Conservation (phyloP, 2,888 invertebrate species). For the Carterocephalus palaemon region DNA sequence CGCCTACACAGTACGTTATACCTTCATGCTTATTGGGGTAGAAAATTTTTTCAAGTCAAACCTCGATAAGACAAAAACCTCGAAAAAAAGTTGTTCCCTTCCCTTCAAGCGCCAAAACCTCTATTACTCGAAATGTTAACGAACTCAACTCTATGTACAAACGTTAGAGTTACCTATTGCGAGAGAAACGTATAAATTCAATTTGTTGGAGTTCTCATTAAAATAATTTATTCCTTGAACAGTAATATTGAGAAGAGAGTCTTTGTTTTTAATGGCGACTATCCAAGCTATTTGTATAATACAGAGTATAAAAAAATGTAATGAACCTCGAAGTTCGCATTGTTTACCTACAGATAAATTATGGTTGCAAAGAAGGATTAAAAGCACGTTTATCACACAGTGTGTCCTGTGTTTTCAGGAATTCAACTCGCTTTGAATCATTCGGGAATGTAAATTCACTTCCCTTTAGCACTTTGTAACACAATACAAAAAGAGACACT, state of each 20-base stretch:
- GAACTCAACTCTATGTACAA: too few species aligned
- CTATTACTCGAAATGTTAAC: slow-evolving; percentile 36
- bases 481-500: neutral
- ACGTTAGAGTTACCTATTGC: too few species aligned
- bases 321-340: slow-evolving; percentile 27
- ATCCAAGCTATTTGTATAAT: slow-evolving; percentile 74
- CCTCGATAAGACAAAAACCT: too few species aligned
- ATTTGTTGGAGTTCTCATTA: slow-evolving; percentile 73
- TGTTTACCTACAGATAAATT: slow-evolving; percentile 38
- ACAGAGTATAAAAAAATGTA: slow-evolving; percentile 49
- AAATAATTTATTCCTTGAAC: slow-evolving; percentile 71
- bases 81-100: too few species aligned
- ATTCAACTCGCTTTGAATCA: slow-evolving; percentile 8
- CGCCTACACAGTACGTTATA: too few species aligned
- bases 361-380: slow-evolving; percentile 27
- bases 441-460: slow-evolving; percentile 6
- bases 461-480: slow-evolving; percentile 1
- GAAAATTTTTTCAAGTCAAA: too few species aligned
- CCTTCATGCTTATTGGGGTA: too few species aligned
- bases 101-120: too few species aligned
- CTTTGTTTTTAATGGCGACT: slow-evolving; percentile 69
- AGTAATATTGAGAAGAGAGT: slow-evolving; percentile 62
- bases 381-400: slow-evolving; percentile 18
- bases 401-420: slow-evolving; percentile 6
- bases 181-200: slow-evolving; percentile 65